Conservation (phyloP, 2,797 vertebrate genomes). For the Anas flavirostris region DNA sequence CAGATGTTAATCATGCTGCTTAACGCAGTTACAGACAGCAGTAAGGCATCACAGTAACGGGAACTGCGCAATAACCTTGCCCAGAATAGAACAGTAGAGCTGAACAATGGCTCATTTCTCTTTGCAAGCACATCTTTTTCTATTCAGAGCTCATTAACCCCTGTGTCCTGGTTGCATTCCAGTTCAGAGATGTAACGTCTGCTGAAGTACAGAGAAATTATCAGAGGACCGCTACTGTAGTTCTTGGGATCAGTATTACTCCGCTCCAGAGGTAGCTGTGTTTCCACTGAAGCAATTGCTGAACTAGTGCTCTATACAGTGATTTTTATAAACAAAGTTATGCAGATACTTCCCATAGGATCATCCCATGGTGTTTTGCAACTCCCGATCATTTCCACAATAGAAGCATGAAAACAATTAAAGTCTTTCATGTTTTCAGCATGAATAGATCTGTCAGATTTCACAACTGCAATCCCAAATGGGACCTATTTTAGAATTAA, state of each 20-base stretch:
- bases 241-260: not conserved
- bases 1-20: not conserved
- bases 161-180: not conserved
- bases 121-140: slow-evolving; percentile 50
- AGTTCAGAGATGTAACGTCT: not conserved
- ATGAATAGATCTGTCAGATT: slow-evolving; percentile 38
- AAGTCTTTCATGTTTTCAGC: slow-evolving; percentile 23
- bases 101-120: slow-evolving; percentile 19
- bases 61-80: not conserved
- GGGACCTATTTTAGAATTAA: slow-evolving; percentile 7
- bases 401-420: slow-evolving; percentile 13
- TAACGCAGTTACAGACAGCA: not conserved
- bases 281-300: not conserved
- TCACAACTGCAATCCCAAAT: slow-evolving; percentile 14
- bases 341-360: not conserved
- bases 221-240: not conserved
- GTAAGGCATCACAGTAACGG: not conserved
- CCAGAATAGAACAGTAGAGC: not conserved
- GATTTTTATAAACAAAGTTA: not conserved
- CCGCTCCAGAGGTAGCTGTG: not conserved
- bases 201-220: not conserved
- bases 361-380: slow-evolving; percentile 10
- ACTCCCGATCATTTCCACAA: slow-evolving; percentile 26
- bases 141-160: slow-evolving; percentile 22
- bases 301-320: not conserved